Percentiles rank a stretch among this genome's conserved stretches.
Conservation (phyloP, 2,797 vertebrate species). For the Apogon hyalosoma region DNA sequence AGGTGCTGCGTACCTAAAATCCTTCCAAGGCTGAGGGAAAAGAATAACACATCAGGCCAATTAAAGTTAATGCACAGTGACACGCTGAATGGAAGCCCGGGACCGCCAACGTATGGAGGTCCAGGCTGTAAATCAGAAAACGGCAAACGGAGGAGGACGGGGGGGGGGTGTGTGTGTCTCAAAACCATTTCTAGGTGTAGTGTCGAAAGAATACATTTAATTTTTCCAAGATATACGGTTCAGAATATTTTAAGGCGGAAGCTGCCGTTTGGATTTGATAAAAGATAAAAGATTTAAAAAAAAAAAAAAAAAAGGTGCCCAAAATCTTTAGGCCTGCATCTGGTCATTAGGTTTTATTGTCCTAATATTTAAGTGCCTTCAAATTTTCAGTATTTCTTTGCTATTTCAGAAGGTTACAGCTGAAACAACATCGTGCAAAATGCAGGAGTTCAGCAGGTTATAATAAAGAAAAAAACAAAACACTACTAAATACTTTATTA, state of each 20-base stretch:
- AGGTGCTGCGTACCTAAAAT: constrained; percentile 77
- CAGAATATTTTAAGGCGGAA: not conserved
- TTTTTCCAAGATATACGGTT: constrained; percentile 36
- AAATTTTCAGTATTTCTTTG: no score
- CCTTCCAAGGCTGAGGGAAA: constrained; percentile 74
- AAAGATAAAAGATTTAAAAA: no score
- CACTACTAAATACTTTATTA: no score
- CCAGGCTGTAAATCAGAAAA: constrained; percentile 76
- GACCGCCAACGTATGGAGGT: constrained; percentile 83
- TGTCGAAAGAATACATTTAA: constrained; percentile 48
- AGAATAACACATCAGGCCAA: constrained; percentile 84
- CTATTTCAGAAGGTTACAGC: no score
- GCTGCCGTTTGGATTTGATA: constrained; percentile 4
- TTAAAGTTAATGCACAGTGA: constrained; percentile 85
- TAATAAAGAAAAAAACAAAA: no score
- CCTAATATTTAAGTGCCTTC: no score
- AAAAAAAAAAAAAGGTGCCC: no score
- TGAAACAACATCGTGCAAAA: no score
- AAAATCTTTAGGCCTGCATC: no score
- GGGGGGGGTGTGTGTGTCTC: not conserved
- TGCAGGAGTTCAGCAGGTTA: no score
- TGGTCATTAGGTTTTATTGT: no score
- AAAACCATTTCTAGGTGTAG: constrained; percentile 3
- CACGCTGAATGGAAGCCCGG: constrained; percentile 81
- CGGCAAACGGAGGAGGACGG: constrained; percentile 10